Evolutionary conservation across 2,797 vertebrate species (phyloP).

Genomic region (Cheirogaleus major): DNA sequence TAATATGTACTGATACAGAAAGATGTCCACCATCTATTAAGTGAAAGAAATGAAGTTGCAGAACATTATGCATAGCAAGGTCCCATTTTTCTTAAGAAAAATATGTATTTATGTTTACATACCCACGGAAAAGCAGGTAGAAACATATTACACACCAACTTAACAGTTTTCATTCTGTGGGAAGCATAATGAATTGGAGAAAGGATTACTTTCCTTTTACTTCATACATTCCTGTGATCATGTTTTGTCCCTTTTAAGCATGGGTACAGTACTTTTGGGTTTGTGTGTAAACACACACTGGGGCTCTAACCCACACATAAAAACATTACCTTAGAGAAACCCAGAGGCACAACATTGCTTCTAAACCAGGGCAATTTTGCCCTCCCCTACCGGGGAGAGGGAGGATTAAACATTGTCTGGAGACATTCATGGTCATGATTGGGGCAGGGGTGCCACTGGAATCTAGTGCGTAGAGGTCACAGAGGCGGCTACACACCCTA

Average conservation of each 20-base stretch:
- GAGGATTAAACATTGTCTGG: not conserved
- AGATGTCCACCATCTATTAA: not conserved
- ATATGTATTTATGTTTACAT: not conserved
- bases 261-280: not conserved
- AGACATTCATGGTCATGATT: not conserved
- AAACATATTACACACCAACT: not conserved
- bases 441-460: not conserved
- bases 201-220: not conserved
- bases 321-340: not conserved
- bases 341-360: not conserved
- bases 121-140: not conserved
- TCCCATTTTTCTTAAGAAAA: not conserved
- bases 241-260: not conserved
- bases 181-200: not conserved
- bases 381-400: not conserved
- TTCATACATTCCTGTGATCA: not conserved
- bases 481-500: not conserved
- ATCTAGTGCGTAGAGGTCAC: not conserved
- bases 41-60: not conserved
- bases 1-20: not conserved
- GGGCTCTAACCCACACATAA: not conserved
- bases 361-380: not conserved
- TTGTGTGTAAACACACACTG: not conserved
- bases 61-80: not conserved
- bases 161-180: not conserved